phyloP scores from a whole-genome alignment of 2,797 vertebrate species.

The Oophaga sylvatica region DNA sequence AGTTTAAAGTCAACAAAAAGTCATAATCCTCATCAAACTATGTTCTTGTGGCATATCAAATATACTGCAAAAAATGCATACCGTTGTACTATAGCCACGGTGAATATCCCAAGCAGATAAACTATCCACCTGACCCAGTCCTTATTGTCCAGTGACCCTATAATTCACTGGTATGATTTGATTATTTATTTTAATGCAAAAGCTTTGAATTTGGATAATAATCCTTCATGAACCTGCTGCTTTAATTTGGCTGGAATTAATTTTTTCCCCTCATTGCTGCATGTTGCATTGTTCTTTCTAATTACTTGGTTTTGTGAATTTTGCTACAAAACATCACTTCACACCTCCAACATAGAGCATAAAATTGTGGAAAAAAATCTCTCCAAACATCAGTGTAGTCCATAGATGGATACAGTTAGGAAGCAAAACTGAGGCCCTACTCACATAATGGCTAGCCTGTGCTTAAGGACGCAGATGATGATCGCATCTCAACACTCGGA shows the following conservation, averaged over 20 bases:
- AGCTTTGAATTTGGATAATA: background rate
- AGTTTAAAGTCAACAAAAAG: background rate
- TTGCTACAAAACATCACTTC: background rate
- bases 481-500: too few relatives aligned
- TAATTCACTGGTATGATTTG: background rate
- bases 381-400: background rate
- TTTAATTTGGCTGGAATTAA: background rate
- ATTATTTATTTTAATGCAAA: background rate
- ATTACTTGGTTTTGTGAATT: background rate
- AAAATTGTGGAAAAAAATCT: background rate
- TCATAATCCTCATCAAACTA: background rate
- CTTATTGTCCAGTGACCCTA: background rate
- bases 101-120: background rate
- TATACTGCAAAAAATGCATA: background rate
- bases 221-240: background rate
- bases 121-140: background rate
- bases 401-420: background rate
- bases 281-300: background rate
- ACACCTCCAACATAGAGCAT: background rate
- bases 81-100: background rate
- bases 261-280: background rate
- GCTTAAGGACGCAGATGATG: too few relatives aligned
- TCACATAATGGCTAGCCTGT: too few relatives aligned
- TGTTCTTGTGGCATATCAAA: background rate
- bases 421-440: background rate